These are phyloP conservation scores for Stercorarius parasiticus DNA, from an alignment of 2,113 vertebrate genomes.

Conservation along the genomic window DNA sequence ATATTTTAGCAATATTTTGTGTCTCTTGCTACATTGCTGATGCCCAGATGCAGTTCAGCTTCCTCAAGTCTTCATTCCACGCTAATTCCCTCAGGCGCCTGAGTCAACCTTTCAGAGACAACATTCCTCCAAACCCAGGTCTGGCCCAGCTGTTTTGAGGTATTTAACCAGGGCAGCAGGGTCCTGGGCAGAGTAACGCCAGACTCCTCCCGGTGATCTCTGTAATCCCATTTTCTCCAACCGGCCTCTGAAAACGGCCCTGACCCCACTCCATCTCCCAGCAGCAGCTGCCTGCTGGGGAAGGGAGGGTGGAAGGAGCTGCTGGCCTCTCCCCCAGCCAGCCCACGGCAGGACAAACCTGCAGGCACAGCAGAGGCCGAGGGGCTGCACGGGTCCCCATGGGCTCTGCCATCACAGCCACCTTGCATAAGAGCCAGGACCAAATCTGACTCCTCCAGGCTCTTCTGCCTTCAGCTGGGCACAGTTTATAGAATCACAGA, in stretches of 20 bases:
- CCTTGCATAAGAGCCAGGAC: neutral
- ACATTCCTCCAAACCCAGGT: neutral
- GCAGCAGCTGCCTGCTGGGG: neutral
- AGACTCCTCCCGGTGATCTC: neutral
- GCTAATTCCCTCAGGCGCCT: neutral
- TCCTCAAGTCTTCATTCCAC: neutral
- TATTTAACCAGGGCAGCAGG: neutral
- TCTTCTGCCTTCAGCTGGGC: neutral
- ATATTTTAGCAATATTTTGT: neutral
- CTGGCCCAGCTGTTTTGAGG: neutral
- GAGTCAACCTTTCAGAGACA: neutral
- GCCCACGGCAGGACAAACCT: neutral
- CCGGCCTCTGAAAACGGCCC: accelerated
- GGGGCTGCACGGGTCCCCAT: accelerated
- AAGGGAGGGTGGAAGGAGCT: neutral
- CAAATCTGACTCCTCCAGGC: neutral
- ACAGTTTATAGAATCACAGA: neutral
- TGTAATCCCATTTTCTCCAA: neutral
- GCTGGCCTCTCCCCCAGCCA: neutral
- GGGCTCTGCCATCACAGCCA: neutral
- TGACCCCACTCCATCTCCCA: neutral
- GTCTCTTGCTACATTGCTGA: neutral
- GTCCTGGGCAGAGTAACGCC: neutral
- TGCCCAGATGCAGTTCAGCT: neutral
- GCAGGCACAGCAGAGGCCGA: neutral